Evolutionary conservation across 2,797 vertebrate genomes (phyloP), one percentile per base, ranked within the genome.

Genomic region (Liasis olivaceus): DNA sequence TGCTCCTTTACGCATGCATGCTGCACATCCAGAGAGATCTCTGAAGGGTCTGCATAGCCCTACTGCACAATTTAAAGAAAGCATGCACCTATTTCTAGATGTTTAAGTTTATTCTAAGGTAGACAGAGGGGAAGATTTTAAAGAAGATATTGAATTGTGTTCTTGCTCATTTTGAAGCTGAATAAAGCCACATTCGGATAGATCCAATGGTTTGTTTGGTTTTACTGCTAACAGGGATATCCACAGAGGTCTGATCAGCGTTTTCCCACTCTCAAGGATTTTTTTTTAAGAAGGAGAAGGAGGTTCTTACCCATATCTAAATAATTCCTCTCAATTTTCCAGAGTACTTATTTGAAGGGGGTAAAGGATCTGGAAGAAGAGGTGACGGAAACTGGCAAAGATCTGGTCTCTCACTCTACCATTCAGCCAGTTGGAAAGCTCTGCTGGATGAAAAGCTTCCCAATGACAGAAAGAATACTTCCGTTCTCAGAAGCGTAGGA

Each of bases 41-140:
- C 77, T 81, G 77, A 81, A 81, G 72, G 22, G 42, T 47, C 20
- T 81, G 11, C 20, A 47, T 81, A 81, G 24, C 20, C 22, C 36
- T 77, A 24, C 22, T 47, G 8, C 20, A 81, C 24, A 47, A 81
- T 96, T 96, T 91, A 94, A 94, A 94, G 93, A 94, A 96, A 94
- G 94, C 96, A 89, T 96, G 94, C 72, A 95, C 95, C 51, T 28
- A 59, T 93, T 92, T 87, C 94, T 92, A 91, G 90, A 93, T 95
- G 28, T 95, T 95, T 95, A 93, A 96, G 8, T 51, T 93, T 91
- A 66, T 54, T 91, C 89, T 93, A 94, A 95, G 91, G 93, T 92
- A 93, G 31, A 24, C 15, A 66, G 17, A 59, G 64, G 5, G n/a
- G 26, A 51, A 86, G 20, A 15, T 86, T 92, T 89, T 62, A 24